Evolutionary conservation across 92 coral and sea anemone species (phyloP).

Genomic region (Epizoanthus illoricatus): DNA sequence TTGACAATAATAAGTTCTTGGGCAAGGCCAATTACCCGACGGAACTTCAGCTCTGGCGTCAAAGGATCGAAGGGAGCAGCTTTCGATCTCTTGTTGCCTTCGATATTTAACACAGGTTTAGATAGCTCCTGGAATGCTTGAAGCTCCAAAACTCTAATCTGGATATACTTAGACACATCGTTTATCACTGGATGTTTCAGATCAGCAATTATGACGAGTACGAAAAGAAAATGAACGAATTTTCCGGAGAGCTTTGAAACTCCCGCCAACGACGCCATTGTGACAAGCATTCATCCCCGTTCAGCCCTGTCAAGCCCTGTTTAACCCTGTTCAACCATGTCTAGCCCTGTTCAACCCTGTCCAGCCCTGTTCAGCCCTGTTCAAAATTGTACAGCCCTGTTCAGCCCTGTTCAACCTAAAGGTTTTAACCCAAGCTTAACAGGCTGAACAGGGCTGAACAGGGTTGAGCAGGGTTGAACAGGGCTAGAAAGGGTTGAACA

Average conservation of each 20-base stretch:
- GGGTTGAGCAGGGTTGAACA: too few relatives aligned
- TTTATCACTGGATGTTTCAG: slow-evolving; percentile 9
- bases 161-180: not conserved
- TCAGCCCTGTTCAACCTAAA: too few relatives aligned
- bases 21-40: slow-evolving; percentile 11
- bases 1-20: slow-evolving; percentile 14
- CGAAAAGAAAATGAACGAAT: slow-evolving; percentile 16
- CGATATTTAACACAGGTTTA: slow-evolving; percentile 10
- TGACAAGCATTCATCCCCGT: too few relatives aligned
- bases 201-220: slow-evolving; percentile 15
- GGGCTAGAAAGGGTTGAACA: too few relatives aligned
- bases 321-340: too few relatives aligned
- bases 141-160: not conserved
- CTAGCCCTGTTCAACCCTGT: too few relatives aligned
- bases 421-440: too few relatives aligned
- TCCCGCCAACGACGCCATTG: slow-evolving; percentile 21
- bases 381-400: too few relatives aligned
- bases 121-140: slow-evolving; percentile 15
- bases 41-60: slow-evolving; percentile 23
- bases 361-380: too few relatives aligned
- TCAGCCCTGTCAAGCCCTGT: too few relatives aligned
- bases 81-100: slow-evolving; percentile 25
- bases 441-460: too few relatives aligned
- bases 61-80: slow-evolving; percentile 7
- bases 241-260: not conserved